Evolutionary conservation across 2,888 invertebrate genomes (phyloP).

Genomic region (Cyclophora punctaria): DNA sequence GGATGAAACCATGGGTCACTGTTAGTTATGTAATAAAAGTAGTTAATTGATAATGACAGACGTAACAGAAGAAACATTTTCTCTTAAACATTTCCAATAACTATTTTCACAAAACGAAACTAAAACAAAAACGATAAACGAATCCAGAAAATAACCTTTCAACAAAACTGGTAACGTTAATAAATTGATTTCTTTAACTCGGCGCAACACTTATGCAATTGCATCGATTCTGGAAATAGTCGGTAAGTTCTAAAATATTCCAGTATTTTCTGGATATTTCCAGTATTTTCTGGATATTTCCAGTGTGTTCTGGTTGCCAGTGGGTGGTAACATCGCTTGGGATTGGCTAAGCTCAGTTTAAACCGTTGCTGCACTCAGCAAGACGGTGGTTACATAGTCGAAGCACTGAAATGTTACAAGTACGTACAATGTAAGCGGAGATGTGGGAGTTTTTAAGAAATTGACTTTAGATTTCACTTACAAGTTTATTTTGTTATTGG

Average conservation of each 20-base stretch:
- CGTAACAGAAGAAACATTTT: no score
- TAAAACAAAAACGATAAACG: no score
- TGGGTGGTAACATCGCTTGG: slow-evolving; percentile 36
- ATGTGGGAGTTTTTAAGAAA: no score
- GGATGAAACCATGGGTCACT: no score
- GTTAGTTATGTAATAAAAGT: no score
- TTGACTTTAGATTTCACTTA: no score
- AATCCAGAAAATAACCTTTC: background rate
- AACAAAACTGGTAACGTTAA: background rate
- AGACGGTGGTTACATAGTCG: slow-evolving; percentile 9
- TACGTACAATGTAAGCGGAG: no score
- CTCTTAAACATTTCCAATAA: no score
- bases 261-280: slow-evolving; percentile 15
- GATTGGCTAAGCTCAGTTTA: slow-evolving; percentile 48
- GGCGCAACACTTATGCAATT: slow-evolving; percentile 20
- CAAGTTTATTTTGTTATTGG: no score
- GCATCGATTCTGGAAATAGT: slow-evolving; percentile 18
- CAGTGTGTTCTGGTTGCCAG: slow-evolving; percentile 10
- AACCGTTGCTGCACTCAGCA: slow-evolving; percentile 48
- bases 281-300: slow-evolving; percentile 19
- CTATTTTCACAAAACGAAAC: no score
- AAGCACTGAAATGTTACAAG: no score
- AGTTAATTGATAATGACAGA: no score
- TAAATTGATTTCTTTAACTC: background rate
- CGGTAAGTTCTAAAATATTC: slow-evolving; percentile 20